Percentiles rank a stretch among this genome's conserved stretches.
phyloP scores from a whole-genome alignment of 2,113 vertebrate genomes.

The Barnardius zonarius region DNA sequence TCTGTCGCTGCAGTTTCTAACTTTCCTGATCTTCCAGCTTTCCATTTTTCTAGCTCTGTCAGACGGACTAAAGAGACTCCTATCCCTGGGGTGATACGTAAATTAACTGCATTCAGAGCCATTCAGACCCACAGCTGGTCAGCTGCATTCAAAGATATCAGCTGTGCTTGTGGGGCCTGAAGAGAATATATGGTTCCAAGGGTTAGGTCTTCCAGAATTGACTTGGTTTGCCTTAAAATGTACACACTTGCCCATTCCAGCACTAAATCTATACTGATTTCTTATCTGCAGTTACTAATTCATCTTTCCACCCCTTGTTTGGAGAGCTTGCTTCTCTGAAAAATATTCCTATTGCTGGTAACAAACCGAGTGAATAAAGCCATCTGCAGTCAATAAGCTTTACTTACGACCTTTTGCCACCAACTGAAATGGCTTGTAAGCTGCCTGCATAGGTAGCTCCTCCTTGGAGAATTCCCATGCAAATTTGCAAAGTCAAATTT shows the following conservation, averaged over 20 bases:
- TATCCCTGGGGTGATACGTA: not conserved
- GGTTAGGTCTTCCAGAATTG: not conserved
- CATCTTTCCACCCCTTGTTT: not conserved
- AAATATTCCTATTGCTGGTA: not conserved
- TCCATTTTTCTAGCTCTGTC: not conserved
- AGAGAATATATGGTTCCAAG: not conserved
- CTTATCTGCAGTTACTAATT: not conserved
- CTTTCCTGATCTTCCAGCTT: not conserved
- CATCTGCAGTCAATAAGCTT: not conserved
- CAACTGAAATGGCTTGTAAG: not conserved
- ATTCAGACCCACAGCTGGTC: not conserved
- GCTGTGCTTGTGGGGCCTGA: not conserved
- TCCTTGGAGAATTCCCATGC: not conserved
- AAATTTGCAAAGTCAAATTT: not conserved
- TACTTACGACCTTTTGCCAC: not conserved
- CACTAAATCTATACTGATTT: not conserved
- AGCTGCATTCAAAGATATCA: not conserved
- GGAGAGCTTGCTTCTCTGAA: not conserved
- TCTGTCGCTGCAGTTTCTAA: not conserved
- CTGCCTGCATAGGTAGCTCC: not conserved
- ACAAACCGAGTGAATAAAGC: not conserved
- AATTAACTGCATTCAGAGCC: not conserved
- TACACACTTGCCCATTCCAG: not conserved
- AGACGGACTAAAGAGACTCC: fast-evolving
- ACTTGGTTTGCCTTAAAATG: not conserved